Conservation (phyloP, 1,140 invertebrate species). For the Bathynomus jamesi region DNA sequence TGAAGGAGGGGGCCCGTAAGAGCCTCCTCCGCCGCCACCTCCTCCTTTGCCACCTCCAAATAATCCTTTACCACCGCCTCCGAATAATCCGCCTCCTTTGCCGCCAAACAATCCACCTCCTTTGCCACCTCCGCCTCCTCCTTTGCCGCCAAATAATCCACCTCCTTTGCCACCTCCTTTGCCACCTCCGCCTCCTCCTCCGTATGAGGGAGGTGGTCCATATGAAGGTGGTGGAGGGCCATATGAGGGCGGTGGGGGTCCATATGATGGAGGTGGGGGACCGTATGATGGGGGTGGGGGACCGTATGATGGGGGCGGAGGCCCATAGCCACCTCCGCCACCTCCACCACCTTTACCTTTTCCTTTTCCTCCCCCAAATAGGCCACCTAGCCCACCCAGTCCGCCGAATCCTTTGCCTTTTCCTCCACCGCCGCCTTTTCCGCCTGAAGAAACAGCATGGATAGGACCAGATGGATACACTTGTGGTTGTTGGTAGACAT, state of each 20-base stretch:
- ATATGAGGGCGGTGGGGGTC: conserved; percentile 20
- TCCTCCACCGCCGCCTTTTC: background rate
- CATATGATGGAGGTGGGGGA: conserved; percentile 17
- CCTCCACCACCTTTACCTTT: conserved; percentile 1
- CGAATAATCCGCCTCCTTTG: conserved; percentile 12
- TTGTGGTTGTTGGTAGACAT: conserved; percentile 43
- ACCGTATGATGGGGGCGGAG: conserved; percentile 12
- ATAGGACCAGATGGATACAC: conserved; percentile 25
- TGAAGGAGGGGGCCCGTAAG: conserved; percentile 19
- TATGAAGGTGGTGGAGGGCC: conserved; percentile 24
- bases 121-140: conserved; percentile 6
- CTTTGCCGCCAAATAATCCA: background rate
- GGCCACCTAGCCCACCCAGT: background rate
- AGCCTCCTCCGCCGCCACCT: conserved; percentile 1
- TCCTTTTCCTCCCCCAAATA: background rate
- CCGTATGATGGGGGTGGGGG: conserved; percentile 19
- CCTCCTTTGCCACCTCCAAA: conserved; percentile 10
- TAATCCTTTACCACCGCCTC: too few relatives aligned
- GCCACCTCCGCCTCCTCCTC: conserved; percentile 1
- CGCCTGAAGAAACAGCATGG: background rate
- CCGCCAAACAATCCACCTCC: conserved; percentile 7
- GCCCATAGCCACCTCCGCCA: conserved; percentile 16
- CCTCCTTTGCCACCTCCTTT: background rate
- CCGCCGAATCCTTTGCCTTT: conserved; percentile 1
- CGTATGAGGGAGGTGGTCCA: too few relatives aligned